phyloP scores from a whole-genome alignment of 1,140 invertebrate genomes.

The Drosophila tsacasi region DNA sequence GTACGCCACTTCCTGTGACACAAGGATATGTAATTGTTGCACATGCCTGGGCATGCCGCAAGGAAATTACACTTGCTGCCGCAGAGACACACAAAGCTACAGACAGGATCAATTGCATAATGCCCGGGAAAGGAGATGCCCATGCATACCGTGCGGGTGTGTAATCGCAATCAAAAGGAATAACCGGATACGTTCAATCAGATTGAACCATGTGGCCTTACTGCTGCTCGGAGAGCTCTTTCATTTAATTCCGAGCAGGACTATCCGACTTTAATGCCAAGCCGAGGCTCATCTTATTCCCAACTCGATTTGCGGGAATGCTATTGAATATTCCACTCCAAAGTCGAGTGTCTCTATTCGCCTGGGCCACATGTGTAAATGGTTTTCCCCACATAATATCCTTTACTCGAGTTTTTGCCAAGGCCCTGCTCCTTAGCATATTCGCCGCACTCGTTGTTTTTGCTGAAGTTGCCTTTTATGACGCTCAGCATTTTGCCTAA shows the following conservation, averaged over 20 bases:
- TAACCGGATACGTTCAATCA: conserved; percentile 18
- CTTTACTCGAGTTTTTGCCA: conserved; percentile 22
- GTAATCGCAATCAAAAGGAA: conserved; percentile 14
- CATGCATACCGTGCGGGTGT: background rate
- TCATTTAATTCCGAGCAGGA: conserved; percentile 17
- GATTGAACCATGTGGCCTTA: conserved; percentile 14
- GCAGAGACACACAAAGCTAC: background rate
- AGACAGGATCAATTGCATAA: conserved; percentile 47
- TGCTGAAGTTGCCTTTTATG: conserved; percentile 46
- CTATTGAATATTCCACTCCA: conserved; percentile 37
- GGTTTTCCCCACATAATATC: conserved; percentile 37
- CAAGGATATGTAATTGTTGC: conserved; percentile 75
- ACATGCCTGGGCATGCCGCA: conserved; percentile 56
- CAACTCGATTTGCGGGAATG: conserved; percentile 37
- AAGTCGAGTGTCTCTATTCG: conserved; percentile 50
- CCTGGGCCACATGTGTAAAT: conserved; percentile 55
- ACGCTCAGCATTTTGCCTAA: conserved; percentile 56
- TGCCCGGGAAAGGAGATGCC: conserved; percentile 18
- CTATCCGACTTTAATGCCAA: conserved; percentile 23
- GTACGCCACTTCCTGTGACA: conserved; percentile 71
- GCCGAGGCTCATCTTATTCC: conserved; percentile 19
- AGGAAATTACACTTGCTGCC: conserved; percentile 41
- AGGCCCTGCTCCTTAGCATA: conserved; percentile 24
- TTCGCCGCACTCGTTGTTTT: conserved; percentile 25
- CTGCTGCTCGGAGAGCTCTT: background rate